Conservation (phyloP, 1,140 invertebrate species). For the Schlechtendalia chinensis region DNA sequence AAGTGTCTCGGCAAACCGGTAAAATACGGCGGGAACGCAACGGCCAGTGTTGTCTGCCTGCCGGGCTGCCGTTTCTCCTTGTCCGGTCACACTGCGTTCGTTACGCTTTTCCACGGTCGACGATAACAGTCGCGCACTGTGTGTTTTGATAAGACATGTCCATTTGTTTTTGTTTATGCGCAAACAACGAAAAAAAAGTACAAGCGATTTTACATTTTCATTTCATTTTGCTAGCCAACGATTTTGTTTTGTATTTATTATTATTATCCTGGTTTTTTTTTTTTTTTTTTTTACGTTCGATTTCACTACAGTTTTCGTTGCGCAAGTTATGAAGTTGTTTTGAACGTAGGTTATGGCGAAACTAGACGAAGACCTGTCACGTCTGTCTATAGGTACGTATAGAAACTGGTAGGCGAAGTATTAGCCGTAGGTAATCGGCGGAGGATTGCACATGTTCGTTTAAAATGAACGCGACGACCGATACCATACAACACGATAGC, state of each 20-base stretch:
- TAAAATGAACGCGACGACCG: background rate
- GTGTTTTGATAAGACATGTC: slow-evolving; percentile 25
- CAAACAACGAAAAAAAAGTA: slow-evolving; percentile 36
- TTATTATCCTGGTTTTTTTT: too few relatives aligned
- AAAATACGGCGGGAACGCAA: background rate
- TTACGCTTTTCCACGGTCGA: slow-evolving; percentile 31
- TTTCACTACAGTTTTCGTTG: background rate
- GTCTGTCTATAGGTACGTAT: slow-evolving; percentile 36
- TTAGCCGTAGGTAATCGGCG: background rate
- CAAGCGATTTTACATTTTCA: background rate
- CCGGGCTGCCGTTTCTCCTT: background rate
- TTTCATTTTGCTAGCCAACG: background rate
- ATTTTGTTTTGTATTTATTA: background rate
- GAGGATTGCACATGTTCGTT: background rate
- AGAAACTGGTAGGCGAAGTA: background rate
- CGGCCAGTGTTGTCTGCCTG: background rate
- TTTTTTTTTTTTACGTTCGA: background rate
- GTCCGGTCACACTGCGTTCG: background rate
- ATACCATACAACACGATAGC: background rate
- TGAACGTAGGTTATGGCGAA: slow-evolving; percentile 17
- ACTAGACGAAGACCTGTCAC: slow-evolving; percentile 33
- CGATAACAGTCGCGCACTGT: slow-evolving; percentile 5
- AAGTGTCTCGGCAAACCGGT: too few relatives aligned
- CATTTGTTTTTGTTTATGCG: slow-evolving; percentile 49
- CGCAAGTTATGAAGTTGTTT: slow-evolving; percentile 22